Percentiles rank a stretch among this genome's conserved stretches.
Conservation (phyloP, 1,140 invertebrate species). For the Palaemon carinicauda region DNA sequence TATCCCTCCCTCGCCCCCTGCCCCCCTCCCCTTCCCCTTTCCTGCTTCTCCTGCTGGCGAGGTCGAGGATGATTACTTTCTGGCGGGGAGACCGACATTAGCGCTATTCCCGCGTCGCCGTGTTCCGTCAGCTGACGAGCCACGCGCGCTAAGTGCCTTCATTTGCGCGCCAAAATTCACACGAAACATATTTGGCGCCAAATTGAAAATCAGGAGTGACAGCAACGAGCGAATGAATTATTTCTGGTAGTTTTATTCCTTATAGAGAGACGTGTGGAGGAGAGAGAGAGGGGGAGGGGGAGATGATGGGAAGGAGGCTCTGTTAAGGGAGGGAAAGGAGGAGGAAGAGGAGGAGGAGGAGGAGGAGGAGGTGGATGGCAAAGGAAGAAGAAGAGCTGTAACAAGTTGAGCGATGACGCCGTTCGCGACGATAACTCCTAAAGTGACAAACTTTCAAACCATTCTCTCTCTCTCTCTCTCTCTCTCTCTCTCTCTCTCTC, state of each 20-base stretch:
- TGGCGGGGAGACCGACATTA: slow-evolving; percentile 27
- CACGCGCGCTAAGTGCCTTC: slow-evolving; percentile 53
- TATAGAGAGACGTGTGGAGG: not conserved
- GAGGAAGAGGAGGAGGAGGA: not conserved
- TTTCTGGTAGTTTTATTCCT: slow-evolving; percentile 47
- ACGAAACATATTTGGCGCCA: slow-evolving; percentile 53
- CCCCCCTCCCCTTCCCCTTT: not conserved
- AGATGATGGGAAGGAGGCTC: not conserved
- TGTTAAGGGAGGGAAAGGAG: not conserved
- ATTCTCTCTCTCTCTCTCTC: not conserved
- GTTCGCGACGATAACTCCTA: not conserved
- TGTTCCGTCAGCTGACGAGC: slow-evolving; percentile 35
- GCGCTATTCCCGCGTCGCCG: slow-evolving; percentile 32
- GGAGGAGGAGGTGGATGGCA: not conserved
- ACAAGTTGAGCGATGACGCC: not conserved
- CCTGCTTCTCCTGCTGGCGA: not conserved
- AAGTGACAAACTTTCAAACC: too few species aligned
- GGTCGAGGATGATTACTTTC: slow-evolving; percentile 35
- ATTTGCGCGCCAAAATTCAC: slow-evolving; percentile 56
- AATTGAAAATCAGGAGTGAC: slow-evolving; percentile 56
- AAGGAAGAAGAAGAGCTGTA: not conserved
- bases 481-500: not conserved
- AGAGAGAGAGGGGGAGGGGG: not conserved
- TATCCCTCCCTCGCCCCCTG: not conserved
- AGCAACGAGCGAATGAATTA: slow-evolving; percentile 53